Evolutionary conservation across 2,888 invertebrate genomes (phyloP), one percentile per base, ranked within the genome.

Genomic region (Drosophila eohydei): DNA sequence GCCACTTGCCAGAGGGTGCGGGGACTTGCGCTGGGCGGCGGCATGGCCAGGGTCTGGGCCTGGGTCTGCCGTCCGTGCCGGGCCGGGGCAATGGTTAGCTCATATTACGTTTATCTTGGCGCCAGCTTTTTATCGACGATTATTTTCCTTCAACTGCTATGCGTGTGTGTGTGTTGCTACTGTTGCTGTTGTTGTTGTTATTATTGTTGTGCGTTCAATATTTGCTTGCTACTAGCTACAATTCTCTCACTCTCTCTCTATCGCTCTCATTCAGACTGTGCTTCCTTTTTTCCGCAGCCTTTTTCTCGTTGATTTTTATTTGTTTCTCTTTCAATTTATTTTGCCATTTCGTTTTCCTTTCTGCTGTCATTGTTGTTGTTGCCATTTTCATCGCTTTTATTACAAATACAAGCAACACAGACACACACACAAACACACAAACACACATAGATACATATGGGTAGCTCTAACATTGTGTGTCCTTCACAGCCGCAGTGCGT

Each of bases 321-420:
- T 88, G 81, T 89, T 88, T 91, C 88, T 85, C 87, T 89, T 91
- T 91, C 89, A 89, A 91, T 91, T 91, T 91, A 91, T 91, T 91
- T 90, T 88, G 89, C 89, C 87, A 91, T 90, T 90, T 90, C 89
- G 86, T 85, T 87, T 87, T 88, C 83, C 76, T 89, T 86, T 88
- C 87, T 88, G 80, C 80, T 87, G 76, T 87, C 82, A 80, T 84
- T 89, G 82, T 81, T 82, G 81, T 73, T 82, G 81, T 78, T 89
- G 89, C 88, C 83, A 81, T 86, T 89, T 84, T 89, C 88, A 89
- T 88, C 85, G 89, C 82, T 86, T 89, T 89, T 89, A 84, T 89
- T 88, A 88, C 88, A 86, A 85, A 87, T 81, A 84, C 82, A 89
- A 81, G 75, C 69, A 77, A 73, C 32, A 14, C 43, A 32, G 32